These are phyloP conservation scores for Pseudochaenichthys georgianus DNA, from an alignment of 2,797 vertebrate species.

Conservation along the genomic window DNA sequence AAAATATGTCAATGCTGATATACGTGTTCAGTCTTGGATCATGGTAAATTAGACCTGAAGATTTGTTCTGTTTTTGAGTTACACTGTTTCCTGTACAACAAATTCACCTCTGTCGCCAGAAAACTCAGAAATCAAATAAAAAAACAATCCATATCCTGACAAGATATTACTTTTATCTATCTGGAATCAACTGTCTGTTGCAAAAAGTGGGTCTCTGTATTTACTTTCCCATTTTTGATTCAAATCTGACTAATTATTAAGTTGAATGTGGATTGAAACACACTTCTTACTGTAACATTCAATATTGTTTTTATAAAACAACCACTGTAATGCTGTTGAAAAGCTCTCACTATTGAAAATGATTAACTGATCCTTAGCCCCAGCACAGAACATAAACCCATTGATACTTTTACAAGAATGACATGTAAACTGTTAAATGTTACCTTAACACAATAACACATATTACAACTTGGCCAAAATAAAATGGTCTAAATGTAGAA, in stretches of 20 bases:
- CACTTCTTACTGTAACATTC: background rate
- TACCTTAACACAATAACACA: background rate
- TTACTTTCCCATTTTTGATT: background rate
- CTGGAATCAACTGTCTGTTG: background rate
- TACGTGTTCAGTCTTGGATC: background rate
- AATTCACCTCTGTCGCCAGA: background rate
- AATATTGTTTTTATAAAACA: background rate
- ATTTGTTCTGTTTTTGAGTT: slow-evolving; percentile 5
- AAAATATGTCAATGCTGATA: background rate
- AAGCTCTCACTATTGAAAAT: background rate
- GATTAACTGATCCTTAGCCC: background rate
- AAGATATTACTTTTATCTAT: background rate
- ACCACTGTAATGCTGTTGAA: background rate
- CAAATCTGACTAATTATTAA: background rate
- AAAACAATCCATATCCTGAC: background rate
- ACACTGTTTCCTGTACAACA: background rate
- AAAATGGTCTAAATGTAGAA: background rate
- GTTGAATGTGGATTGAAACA: background rate
- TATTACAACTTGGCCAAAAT: background rate
- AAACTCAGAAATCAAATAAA: background rate
- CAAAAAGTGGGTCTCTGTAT: background rate
- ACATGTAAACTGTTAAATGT: background rate
- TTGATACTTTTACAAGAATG: background rate
- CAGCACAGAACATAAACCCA: background rate
- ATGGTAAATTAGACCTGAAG: background rate